Conservation (phyloP, 2,888 invertebrate genomes). For the Drosophila emarginata region DNA sequence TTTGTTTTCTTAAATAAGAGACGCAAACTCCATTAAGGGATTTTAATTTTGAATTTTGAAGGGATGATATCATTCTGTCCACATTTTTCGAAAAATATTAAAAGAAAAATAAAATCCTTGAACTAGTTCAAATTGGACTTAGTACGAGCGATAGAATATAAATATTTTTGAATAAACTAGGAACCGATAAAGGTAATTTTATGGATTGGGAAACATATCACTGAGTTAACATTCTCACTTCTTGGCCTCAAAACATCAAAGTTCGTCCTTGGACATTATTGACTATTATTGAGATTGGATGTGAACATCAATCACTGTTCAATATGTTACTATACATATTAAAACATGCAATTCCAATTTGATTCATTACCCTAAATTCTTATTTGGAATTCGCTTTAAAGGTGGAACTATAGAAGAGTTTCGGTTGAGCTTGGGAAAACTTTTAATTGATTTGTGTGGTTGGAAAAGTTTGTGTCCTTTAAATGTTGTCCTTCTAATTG, state of each 20-base stretch:
- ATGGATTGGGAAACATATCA: too few relatives aligned
- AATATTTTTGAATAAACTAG: too few relatives aligned
- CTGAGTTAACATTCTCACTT: neutral
- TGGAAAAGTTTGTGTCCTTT: constrained; percentile 22
- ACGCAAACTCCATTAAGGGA: too few relatives aligned
- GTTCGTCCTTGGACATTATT: neutral
- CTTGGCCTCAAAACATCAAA: neutral
- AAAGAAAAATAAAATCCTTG: too few relatives aligned
- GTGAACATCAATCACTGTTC: constrained; percentile 2
- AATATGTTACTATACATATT: neutral
- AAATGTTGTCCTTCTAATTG: constrained; percentile 34
- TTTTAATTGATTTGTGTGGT: constrained; percentile 48
- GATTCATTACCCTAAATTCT: neutral
- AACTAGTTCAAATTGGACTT: too few relatives aligned
- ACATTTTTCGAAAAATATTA: too few relatives aligned
- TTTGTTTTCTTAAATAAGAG: too few relatives aligned
- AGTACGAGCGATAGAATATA: too few relatives aligned
- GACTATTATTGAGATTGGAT: neutral
- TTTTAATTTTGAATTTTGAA: too few relatives aligned
- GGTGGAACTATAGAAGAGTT: constrained; percentile 25
- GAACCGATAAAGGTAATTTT: too few relatives aligned
- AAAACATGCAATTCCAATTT: constrained; percentile 1
- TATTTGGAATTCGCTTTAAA: constrained; percentile 19
- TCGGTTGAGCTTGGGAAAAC: constrained; percentile 24
- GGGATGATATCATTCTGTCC: too few relatives aligned